Evolutionary conservation across 2,113 vertebrate genomes (phyloP).

Genomic region (Hyla sarda): DNA sequence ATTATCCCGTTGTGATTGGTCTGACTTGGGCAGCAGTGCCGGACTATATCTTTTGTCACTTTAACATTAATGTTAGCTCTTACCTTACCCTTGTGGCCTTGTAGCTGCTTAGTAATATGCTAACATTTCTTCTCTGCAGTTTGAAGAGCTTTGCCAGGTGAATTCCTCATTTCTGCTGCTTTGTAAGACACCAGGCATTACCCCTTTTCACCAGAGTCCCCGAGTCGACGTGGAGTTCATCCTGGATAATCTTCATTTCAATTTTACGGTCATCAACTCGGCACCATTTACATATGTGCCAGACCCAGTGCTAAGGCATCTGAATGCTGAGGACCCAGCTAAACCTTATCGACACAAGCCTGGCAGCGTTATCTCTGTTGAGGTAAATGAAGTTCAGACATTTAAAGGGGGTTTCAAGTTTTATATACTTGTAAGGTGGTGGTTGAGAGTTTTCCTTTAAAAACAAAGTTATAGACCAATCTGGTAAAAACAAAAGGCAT

Average conservation of each 20-base stretch:
- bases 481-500: no score
- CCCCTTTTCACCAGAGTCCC: constrained; percentile 68
- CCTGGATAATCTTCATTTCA: constrained; percentile 89
- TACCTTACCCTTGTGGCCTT: no score
- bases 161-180: constrained; percentile 88
- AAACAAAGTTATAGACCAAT: no score
- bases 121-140: constrained; percentile 69
- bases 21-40: no score
- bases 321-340: constrained; percentile 84
- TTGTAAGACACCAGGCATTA: constrained; percentile 87
- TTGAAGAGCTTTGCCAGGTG: constrained; percentile 82
- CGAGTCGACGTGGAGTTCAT: constrained; percentile 85
- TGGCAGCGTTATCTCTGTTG: constrained; percentile 94
- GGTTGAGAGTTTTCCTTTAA: no score
- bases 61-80: no score
- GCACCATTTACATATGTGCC: constrained; percentile 86
- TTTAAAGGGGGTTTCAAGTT: not conserved
- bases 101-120: not conserved
- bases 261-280: constrained; percentile 81
- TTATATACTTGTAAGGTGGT: no score
- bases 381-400: constrained; percentile 75
- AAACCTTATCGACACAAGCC: constrained; percentile 92
- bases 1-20: no score
- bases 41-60: no score
- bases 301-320: constrained; percentile 80